phyloP scores from a whole-genome alignment of 23 tunicate genomes.

The Corella eumyota region DNA sequence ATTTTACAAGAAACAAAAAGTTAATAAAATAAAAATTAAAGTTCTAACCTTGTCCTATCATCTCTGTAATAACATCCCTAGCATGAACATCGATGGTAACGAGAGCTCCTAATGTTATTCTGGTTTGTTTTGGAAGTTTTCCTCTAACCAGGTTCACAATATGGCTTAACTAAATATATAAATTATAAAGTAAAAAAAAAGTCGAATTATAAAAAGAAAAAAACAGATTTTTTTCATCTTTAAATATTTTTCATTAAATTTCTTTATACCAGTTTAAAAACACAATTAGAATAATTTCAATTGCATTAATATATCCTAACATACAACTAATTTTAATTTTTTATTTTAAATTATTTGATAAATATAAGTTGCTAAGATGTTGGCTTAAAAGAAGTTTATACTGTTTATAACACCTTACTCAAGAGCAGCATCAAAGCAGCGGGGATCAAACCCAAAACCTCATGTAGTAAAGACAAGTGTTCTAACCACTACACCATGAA shows the following conservation, averaged over 20 bases:
- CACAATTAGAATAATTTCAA: neutral
- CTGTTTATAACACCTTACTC: too few species aligned
- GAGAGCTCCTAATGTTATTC: conserved; percentile 95
- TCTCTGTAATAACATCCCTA: conserved; percentile 90
- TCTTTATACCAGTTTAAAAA: neutral
- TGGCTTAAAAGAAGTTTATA: too few species aligned
- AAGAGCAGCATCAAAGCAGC: too few species aligned
- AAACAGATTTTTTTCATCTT: neutral
- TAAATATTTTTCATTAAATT: neutral
- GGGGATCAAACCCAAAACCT: too few species aligned
- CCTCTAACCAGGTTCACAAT: conserved; percentile 97
- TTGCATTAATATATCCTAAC: too few species aligned
- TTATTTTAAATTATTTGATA: too few species aligned
- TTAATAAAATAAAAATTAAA: too few species aligned
- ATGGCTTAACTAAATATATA: conserved; percentile 49
- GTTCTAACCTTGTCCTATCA: conserved; percentile 92
- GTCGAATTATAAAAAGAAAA: neutral
- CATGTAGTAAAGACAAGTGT: too few species aligned
- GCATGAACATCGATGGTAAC: conserved; percentile 99
- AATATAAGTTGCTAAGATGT: too few species aligned
- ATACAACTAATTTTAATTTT: too few species aligned
- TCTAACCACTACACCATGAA: too few species aligned
- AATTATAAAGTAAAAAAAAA: neutral
- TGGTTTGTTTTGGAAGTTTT: conserved; percentile 83
- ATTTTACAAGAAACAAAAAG: too few species aligned